Conservation (phyloP, 1,140 invertebrate species). For the Phymorhynchus buccinoides region DNA sequence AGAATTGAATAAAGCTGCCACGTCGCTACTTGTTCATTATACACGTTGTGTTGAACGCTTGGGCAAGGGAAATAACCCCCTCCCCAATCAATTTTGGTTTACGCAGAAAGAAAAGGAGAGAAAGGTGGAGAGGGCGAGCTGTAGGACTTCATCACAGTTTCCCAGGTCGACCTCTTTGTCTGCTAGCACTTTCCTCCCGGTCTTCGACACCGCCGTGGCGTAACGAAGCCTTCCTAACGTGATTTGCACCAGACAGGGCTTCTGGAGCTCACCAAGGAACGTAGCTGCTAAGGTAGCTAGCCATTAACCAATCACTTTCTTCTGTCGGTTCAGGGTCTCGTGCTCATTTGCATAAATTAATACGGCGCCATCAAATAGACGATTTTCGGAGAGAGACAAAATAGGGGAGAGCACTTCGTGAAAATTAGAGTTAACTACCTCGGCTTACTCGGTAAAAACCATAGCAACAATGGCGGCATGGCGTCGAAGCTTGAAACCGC, state of each 20-base stretch:
- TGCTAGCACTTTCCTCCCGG: neutral
- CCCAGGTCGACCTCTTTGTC: neutral
- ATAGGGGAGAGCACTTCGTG: no score
- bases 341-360: neutral
- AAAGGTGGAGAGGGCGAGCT: neutral
- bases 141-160: neutral
- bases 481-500: no score
- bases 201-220: neutral
- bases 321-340: neutral
- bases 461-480: no score
- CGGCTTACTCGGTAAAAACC: no score
- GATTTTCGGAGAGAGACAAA: no score
- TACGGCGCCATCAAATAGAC: neutral
- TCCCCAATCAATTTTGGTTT: no score
- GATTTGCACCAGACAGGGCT: neutral
- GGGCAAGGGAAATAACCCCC: no score
- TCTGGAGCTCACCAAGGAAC: no score
- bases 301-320: neutral
- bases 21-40: neutral
- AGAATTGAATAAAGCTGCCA: neutral
- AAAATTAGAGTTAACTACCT: no score
- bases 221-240: constrained; percentile 10
- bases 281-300: no score
- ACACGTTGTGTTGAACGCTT: no score
- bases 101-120: no score